A percentile compares a stretch with the other conserved stretches of the same genome.
These are phyloP conservation scores for Ancistrus triradiatus DNA, from an alignment of 2,113 vertebrate species.

Conservation along the genomic window DNA sequence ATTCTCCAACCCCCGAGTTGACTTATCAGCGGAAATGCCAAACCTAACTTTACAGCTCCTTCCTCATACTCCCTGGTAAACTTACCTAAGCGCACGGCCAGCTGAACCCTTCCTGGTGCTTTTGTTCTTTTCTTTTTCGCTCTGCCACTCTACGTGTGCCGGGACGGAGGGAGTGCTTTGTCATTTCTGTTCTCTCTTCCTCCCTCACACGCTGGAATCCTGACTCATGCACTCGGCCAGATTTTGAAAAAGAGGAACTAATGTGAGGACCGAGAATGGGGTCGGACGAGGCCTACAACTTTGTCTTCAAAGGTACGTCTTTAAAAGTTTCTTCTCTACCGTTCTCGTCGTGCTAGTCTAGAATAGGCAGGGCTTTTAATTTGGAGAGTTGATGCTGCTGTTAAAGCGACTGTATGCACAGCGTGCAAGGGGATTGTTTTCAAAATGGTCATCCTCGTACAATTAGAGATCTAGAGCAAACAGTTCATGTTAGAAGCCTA, in stretches of 20 bases:
- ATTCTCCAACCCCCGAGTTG: slow-evolving; percentile 37
- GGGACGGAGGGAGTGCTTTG: background rate
- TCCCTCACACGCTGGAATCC: slow-evolving; percentile 32
- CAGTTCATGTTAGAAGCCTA: too few relatives aligned
- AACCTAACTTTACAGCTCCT: slow-evolving; percentile 44
- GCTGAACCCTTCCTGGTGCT: background rate
- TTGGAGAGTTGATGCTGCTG: too few relatives aligned
- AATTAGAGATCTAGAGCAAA: too few relatives aligned
- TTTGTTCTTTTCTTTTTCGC: slow-evolving; percentile 13
- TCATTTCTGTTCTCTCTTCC: slow-evolving; percentile 6
- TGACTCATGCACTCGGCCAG: slow-evolving; percentile 31
- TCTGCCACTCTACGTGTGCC: slow-evolving; percentile 13
- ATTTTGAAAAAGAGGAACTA: slow-evolving; percentile 30
- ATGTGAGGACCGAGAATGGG: slow-evolving; percentile 70
- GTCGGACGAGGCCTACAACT: slow-evolving; percentile 84
- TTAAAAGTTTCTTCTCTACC: background rate
- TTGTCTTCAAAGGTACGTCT: slow-evolving; percentile 91
- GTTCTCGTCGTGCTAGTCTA: too few relatives aligned
- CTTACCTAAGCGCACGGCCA: slow-evolving; percentile 26
- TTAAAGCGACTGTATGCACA: too few relatives aligned
- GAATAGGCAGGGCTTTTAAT: too few relatives aligned
- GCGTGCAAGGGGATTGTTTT: too few relatives aligned
- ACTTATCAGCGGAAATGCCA: slow-evolving; percentile 46
- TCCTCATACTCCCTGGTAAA: slow-evolving; percentile 59
- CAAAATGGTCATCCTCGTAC: too few relatives aligned